These are phyloP conservation scores for Labeo rohita DNA, from an alignment of 2,113 vertebrate genomes.

Conservation along the genomic window DNA sequence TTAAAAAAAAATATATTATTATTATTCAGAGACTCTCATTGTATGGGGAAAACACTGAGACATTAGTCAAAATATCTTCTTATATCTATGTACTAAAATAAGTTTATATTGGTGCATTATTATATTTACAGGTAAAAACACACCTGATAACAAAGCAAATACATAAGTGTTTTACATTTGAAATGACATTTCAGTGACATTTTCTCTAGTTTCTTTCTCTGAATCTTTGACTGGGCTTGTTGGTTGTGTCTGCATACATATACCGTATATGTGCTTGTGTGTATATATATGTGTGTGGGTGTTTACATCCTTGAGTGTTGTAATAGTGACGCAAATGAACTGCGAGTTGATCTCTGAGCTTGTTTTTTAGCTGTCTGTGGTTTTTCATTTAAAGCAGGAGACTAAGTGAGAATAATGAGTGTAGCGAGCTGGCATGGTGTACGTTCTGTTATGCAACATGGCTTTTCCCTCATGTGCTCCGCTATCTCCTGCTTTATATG, in stretches of 20 bases:
- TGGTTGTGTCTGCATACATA: background rate
- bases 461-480: slow-evolving; percentile 56
- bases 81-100: background rate
- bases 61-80: background rate
- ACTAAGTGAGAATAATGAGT: slow-evolving; percentile 64
- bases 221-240: background rate
- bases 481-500: slow-evolving; percentile 64
- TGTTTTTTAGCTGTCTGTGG: slow-evolving; percentile 16
- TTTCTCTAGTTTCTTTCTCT: background rate
- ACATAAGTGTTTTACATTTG: background rate
- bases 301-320: slow-evolving; percentile 66
- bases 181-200: background rate
- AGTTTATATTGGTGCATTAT: background rate
- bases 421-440: slow-evolving; percentile 63
- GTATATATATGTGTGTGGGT: slow-evolving; percentile 21
- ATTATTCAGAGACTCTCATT: background rate
- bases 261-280: background rate
- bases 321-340: slow-evolving; percentile 67
- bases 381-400: slow-evolving; percentile 48
- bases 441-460: slow-evolving; percentile 61
- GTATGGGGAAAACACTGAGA: background rate
- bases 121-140: background rate
- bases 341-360: slow-evolving; percentile 47
- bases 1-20: too few relatives aligned
- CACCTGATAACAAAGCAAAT: background rate